Percentiles rank a stretch among this genome's conserved stretches.
phyloP scores from a whole-genome alignment of 1,140 invertebrate species.

The Pogonus chalceus region DNA sequence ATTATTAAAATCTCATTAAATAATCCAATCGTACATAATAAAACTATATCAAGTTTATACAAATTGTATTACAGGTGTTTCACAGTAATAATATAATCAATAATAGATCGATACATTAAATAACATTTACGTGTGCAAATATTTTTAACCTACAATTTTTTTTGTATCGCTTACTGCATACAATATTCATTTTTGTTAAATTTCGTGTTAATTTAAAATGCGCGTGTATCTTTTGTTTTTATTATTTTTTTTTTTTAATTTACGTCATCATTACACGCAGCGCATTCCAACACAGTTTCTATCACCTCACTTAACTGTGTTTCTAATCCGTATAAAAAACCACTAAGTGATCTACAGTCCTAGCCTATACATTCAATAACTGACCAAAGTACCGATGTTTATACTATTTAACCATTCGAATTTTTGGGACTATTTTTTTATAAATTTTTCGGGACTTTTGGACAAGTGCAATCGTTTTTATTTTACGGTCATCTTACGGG shows the following conservation, averaged over 20 bases:
- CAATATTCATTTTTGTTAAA: neutral
- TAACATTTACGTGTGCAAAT: neutral
- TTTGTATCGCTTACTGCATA: neutral
- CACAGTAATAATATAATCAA: neutral
- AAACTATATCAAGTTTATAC: neutral
- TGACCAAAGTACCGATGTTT: too few relatives aligned
- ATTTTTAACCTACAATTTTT: neutral
- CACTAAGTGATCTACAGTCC: neutral
- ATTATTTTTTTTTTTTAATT: neutral
- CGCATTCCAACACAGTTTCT: neutral
- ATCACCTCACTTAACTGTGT: neutral
- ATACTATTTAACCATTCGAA: too few relatives aligned
- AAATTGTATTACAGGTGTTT: neutral
- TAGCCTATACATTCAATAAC: conserved; percentile 3
- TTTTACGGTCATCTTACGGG: too few relatives aligned
- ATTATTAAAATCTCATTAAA: neutral
- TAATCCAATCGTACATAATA: neutral
- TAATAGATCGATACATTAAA: neutral
- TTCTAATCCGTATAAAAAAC: conserved; percentile 2
- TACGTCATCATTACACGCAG: neutral
- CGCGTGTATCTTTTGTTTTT: neutral
- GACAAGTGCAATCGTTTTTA: too few relatives aligned
- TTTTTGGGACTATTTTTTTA: too few relatives aligned
- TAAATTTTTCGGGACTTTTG: too few relatives aligned
- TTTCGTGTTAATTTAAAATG: neutral